Percentiles rank a stretch among this genome's conserved stretches.
phyloP scores from a whole-genome alignment of 2,113 vertebrate species.

The Capreolus pygargus region DNA sequence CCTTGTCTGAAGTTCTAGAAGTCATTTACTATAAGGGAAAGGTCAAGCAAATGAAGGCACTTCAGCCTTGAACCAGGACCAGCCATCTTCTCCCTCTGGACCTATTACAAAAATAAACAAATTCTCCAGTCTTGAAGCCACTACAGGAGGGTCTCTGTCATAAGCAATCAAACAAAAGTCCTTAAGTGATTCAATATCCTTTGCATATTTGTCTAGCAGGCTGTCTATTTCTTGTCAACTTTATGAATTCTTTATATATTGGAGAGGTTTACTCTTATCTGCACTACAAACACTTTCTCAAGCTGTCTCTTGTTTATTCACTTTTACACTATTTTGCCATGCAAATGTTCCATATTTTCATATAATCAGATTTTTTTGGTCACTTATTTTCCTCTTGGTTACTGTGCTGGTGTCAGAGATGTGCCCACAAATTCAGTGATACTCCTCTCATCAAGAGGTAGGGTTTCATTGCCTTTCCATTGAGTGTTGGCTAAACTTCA shows the following conservation, averaged over 20 bases:
- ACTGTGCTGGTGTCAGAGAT: not conserved
- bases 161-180: not conserved
- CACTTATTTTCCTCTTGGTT: not conserved
- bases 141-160: not conserved
- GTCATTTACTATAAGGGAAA: not conserved
- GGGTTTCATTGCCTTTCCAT: not conserved
- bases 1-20: not conserved
- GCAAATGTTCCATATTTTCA: not conserved
- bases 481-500: not conserved
- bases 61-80: not conserved
- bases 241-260: not conserved
- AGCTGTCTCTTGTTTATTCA: not conserved
- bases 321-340: not conserved
- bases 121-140: not conserved
- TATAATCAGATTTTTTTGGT: not conserved
- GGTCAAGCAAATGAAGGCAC: not conserved
- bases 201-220: not conserved
- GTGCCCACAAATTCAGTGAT: not conserved
- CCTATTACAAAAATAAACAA: not conserved
- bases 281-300: not conserved
- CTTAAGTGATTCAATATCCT: not conserved
- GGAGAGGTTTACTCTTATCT: not conserved
- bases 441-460: not conserved
- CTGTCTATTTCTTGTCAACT: not conserved
- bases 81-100: not conserved